Evolutionary conservation across 1,140 invertebrate species (phyloP).

Genomic region (Mesaphorura yosii): DNA sequence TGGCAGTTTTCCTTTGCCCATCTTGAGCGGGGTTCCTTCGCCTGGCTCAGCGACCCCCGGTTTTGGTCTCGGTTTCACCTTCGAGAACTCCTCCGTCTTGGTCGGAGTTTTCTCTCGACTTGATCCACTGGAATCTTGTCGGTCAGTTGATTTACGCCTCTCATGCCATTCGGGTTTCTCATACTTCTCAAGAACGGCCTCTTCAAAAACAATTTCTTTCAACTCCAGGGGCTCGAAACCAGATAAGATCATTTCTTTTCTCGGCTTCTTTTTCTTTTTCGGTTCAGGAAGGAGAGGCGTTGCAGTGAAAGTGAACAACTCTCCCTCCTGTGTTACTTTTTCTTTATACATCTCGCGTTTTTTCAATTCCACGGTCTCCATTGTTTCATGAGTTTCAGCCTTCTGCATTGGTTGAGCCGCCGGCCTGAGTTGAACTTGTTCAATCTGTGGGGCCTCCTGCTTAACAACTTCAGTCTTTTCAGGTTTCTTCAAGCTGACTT

Average conservation of each 20-base stretch:
- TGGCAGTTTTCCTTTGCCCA: slow-evolving; percentile 6
- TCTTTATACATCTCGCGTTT: neutral
- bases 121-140: neutral
- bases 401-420: neutral
- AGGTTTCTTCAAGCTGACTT: neutral
- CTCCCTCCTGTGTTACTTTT: neutral
- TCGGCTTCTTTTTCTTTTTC: neutral
- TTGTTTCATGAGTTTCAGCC: neutral
- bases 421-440: neutral
- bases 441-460: neutral
- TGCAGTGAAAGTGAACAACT: neutral
- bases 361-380: slow-evolving; percentile 4
- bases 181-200: neutral
- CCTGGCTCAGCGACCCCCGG: neutral
- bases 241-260: neutral
- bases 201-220: neutral
- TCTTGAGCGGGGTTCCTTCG: neutral
- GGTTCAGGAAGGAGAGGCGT: neutral
- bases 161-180: neutral
- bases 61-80: no score
- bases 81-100: no score
- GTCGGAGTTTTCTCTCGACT: neutral
- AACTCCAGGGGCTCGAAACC: neutral
- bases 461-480: neutral
- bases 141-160: no score